Base-by-base conservation (phyloP, 2,797 vertebrate species). In the Leptodactylus fallax region DNA sequence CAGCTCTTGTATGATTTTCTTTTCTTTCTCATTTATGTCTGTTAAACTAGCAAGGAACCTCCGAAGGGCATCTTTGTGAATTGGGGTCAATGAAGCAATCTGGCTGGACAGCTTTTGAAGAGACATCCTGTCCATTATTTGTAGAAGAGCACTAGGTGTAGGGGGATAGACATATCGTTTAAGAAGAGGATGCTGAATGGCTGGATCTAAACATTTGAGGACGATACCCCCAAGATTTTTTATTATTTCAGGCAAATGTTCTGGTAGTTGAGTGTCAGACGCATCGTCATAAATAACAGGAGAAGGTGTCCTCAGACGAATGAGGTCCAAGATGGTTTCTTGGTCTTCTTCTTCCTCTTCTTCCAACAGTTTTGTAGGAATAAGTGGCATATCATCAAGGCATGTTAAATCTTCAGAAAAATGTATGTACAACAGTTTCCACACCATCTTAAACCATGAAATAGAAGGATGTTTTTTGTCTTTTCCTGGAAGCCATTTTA, bases 381-480 rank as follows among this genome's bases (percentile, higher is more conserved):
- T 97, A 93, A 99, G 97, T 5, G 98, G 98, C 97, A 99, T 96
- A 90, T 99, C 98, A 93, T 99, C 97, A 94, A 99, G 98, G 23
- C 94, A 92, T 91, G 95, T 96, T 89, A 99, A 90, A 91, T 99
- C 97, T 90, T 98, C 97, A 87, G 97, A 90, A 95, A 98, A 99
- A 94, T 99, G 92, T 88, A 98, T 97, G 79, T 99, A 99, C 0
- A 99, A 95, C 92, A 98, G 96, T 93, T 97, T 99, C 99, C 99
- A 99, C 90, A 99, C 94, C 94, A 96, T 96, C 91, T 96, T 98
- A 77, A 99, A 93, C 99, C 99, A 99, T 51, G 96, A 95, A 92
- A 96, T 21, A 53, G 96, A 91, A 0, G 98, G 99, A 81, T 99
- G 97, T 51, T 94, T 96, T 91, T 94, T 95, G 82, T 97, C 96